These are phyloP conservation scores for Rattus rattus DNA, from an alignment of 2,113 vertebrate genomes.

Conservation along the genomic window DNA sequence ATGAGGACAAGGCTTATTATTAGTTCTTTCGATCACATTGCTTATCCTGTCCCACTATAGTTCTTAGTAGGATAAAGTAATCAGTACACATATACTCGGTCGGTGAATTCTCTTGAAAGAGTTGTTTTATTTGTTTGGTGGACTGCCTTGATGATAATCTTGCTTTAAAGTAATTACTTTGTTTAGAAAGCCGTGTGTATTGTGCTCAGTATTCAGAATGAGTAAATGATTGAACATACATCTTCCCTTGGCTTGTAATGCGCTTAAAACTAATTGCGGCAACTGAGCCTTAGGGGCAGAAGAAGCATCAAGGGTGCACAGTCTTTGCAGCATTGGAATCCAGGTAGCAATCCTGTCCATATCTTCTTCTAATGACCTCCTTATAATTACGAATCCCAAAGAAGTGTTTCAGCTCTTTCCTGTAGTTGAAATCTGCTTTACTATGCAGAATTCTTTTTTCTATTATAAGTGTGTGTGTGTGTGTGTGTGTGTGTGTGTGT, in stretches of 20 bases:
- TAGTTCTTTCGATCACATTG: not conserved
- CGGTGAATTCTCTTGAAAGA: slow-evolving; percentile 42
- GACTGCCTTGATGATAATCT: slow-evolving; percentile 36
- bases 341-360: slow-evolving; percentile 56
- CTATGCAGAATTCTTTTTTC: slow-evolving; percentile 42
- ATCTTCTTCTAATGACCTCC: slow-evolving; percentile 73
- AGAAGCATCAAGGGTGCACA: slow-evolving; percentile 21
- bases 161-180: slow-evolving; percentile 57
- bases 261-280: slow-evolving; percentile 59
- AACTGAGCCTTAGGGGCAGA: slow-evolving; percentile 44
- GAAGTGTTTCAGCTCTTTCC: slow-evolving; percentile 61
- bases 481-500: slow-evolving; percentile 49
- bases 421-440: slow-evolving; percentile 67
- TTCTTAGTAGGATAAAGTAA: not conserved
- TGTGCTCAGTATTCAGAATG: slow-evolving; percentile 52
- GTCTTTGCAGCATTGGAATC: slow-evolving; percentile 10
- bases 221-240: slow-evolving; percentile 48
- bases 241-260: slow-evolving; percentile 54
- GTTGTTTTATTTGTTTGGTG: slow-evolving; percentile 55
- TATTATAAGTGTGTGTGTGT: not conserved
- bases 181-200: not conserved
- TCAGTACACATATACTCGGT: not conserved
- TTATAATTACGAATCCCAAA: slow-evolving; percentile 64
- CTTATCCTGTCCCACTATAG: not conserved
- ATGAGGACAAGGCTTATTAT: not conserved